Conservation (phyloP, 2,888 invertebrate genomes). For the Torymus tubicola region DNA sequence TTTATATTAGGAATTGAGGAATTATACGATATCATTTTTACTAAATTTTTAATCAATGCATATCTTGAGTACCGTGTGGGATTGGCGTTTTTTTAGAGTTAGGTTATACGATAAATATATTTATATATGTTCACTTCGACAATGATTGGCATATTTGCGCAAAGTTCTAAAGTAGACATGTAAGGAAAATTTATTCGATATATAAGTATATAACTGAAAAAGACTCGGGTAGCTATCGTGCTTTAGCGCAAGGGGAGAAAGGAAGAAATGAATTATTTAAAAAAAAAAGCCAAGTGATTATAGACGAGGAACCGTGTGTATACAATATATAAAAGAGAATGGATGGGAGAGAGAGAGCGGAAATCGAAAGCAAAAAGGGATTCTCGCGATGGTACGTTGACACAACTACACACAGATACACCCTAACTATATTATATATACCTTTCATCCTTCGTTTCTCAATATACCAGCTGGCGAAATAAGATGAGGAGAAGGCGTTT, state of each 20-base stretch:
- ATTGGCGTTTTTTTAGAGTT: conserved; percentile 42
- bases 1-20: conserved; percentile 38
- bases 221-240: conserved; percentile 20
- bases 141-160: conserved; percentile 40
- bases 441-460: conserved; percentile 29
- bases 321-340: conserved; percentile 8
- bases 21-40: conserved; percentile 20
- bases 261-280: neutral
- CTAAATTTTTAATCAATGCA: conserved; percentile 24
- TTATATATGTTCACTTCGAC: conserved; percentile 6
- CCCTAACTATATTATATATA: neutral
- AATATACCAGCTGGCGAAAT: conserved; percentile 20
- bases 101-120: conserved; percentile 24
- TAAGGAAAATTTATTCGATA: neutral
- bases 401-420: neutral
- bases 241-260: neutral
- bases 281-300: neutral
- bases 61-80: neutral
- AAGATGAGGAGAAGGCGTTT: neutral
- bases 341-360: neutral
- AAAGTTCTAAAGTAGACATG: conserved; percentile 45
- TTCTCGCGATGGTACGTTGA: conserved; percentile 14
- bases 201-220: neutral
- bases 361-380: conserved; percentile 12
- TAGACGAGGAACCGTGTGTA: neutral